Conservation (phyloP, 2,113 vertebrate species). For the Myotis lucifugus region DNA sequence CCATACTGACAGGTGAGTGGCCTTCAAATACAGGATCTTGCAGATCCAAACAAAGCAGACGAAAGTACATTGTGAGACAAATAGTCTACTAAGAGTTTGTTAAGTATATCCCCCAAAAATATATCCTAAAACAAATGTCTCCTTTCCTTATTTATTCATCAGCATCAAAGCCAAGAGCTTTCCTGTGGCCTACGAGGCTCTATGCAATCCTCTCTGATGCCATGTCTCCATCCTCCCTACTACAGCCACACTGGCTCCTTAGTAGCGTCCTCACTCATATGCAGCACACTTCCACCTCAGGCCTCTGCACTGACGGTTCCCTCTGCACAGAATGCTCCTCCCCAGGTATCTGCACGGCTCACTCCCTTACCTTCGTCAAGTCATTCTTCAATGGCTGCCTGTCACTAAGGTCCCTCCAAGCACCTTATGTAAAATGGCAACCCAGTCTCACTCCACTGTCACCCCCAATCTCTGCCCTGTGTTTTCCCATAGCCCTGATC, state of each 20-base stretch:
- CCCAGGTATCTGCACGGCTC: background rate
- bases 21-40: background rate
- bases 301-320: background rate
- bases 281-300: background rate
- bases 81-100: background rate
- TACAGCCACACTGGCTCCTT: background rate
- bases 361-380: background rate
- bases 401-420: background rate
- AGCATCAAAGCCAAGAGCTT: background rate
- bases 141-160: background rate
- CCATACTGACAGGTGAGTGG: background rate
- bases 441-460: background rate
- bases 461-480: background rate
- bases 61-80: background rate
- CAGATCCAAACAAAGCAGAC: background rate
- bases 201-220: background rate
- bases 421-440: background rate
- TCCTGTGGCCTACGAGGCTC: background rate
- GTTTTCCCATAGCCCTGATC: background rate
- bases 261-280: background rate
- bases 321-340: background rate
- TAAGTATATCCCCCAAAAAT: background rate
- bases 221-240: background rate
- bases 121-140: slow-evolving; percentile 3
- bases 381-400: background rate